A percentile compares a stretch with the other conserved stretches of the same genome.
These are phyloP conservation scores for Zosterops pallidus DNA, from an alignment of 2,113 vertebrate species.

Conservation along the genomic window DNA sequence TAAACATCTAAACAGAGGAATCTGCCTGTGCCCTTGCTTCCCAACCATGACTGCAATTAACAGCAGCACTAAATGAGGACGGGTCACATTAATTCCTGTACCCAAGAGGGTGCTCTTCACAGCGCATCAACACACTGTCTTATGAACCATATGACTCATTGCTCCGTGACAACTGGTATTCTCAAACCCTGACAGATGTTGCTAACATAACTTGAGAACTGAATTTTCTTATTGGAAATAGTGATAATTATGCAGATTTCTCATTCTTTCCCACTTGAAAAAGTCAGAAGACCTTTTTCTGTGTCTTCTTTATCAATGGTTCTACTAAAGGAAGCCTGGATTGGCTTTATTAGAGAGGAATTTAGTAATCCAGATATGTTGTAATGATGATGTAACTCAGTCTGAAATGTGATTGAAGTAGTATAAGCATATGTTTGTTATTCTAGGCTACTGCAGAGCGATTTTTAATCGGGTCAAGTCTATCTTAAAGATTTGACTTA, in stretches of 20 bases:
- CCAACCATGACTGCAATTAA: not conserved
- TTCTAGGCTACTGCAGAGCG: not conserved
- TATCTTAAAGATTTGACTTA: not conserved
- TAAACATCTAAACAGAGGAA: not conserved
- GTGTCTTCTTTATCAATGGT: not conserved
- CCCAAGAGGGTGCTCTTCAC: constrained; percentile 35
- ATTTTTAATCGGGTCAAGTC: not conserved
- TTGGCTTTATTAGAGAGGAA: not conserved
- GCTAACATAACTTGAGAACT: not conserved
- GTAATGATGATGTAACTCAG: not conserved
- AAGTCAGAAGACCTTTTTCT: not conserved
- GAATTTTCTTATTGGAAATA: not conserved
- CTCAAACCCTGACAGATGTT: constrained; percentile 36
- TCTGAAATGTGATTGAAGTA: not conserved
- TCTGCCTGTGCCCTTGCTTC: not conserved
- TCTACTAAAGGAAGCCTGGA: not conserved
- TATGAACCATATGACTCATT: constrained; percentile 33
- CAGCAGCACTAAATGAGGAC: not conserved
- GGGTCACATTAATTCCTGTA: not conserved
- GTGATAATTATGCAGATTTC: not conserved
- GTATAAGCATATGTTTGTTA: not conserved
- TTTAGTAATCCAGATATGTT: not conserved
- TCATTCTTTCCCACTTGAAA: not conserved
- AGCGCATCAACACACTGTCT: constrained; percentile 42
- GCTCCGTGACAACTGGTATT: not conserved